These are phyloP conservation scores for Odontomyia ornata DNA, from an alignment of 2,888 invertebrate genomes.

Conservation along the genomic window DNA sequence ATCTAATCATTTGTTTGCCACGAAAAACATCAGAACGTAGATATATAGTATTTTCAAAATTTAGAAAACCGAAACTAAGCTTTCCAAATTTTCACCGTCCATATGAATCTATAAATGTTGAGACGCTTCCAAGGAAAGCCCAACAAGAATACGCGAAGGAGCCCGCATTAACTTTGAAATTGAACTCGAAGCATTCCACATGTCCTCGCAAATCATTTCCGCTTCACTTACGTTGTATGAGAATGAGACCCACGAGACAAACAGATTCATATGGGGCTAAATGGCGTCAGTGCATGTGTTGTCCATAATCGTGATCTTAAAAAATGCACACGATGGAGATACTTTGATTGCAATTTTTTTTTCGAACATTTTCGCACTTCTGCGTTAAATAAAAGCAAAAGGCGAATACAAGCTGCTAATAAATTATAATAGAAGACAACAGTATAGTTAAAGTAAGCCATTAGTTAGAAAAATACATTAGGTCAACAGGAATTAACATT, in stretches of 20 bases:
- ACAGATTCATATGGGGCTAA: not conserved
- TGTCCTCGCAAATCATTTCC: slow-evolving; percentile 35
- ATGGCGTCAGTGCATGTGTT: slow-evolving; percentile 22
- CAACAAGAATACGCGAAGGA: not conserved
- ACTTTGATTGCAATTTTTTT: not conserved
- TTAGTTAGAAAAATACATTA: no score
- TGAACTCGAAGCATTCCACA: slow-evolving; percentile 9
- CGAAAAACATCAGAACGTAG: no score
- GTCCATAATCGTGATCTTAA: not conserved
- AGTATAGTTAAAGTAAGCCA: no score
- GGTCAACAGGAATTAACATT: no score
- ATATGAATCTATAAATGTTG: not conserved
- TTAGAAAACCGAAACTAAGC: no score
- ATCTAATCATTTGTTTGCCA: no score
- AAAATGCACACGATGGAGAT: no score
- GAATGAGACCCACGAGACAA: not conserved
- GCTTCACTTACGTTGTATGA: slow-evolving; percentile 7
- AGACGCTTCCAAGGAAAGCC: not conserved
- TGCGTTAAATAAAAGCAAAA: not conserved
- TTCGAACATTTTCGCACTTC: not conserved
- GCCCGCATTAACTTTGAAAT: not conserved
- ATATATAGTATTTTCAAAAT: no score
- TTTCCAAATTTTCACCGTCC: not conserved
- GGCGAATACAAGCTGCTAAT: no score
- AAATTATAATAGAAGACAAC: no score